These are phyloP conservation scores for Chloropsis cyanopogon DNA, from an alignment of 2,113 vertebrate species.

Conservation along the genomic window DNA sequence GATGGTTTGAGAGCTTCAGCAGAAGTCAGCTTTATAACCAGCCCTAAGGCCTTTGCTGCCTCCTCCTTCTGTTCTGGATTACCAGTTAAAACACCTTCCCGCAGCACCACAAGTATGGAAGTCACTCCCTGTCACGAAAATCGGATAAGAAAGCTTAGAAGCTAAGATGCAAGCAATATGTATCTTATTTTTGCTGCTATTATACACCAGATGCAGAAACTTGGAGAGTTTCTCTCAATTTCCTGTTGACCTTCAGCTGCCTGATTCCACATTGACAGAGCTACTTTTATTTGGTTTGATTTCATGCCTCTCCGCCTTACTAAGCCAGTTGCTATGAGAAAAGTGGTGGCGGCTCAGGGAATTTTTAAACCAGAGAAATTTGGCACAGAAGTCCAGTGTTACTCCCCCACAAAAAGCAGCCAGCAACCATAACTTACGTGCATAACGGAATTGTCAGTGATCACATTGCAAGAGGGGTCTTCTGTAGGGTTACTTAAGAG, in stretches of 20 bases:
- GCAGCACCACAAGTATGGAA: constrained; percentile 92
- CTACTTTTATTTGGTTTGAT: constrained; percentile 39
- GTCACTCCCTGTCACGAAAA: constrained; percentile 86
- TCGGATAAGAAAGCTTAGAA: neutral
- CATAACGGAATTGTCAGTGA: neutral
- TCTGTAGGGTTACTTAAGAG: neutral
- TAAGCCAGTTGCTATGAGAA: constrained; percentile 52
- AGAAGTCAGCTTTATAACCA: constrained; percentile 92
- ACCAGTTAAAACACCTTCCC: constrained; percentile 94
- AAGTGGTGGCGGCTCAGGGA: constrained; percentile 17
- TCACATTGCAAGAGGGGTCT: neutral
- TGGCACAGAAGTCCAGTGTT: constrained; percentile 28
- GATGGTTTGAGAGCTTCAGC: constrained; percentile 93
- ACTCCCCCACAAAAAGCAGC: constrained; percentile 24
- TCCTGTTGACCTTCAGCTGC: constrained; percentile 43
- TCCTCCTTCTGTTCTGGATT: constrained; percentile 97
- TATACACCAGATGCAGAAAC: neutral
- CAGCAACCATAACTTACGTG: neutral
- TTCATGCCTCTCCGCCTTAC: constrained; percentile 25
- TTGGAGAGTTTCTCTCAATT: neutral
- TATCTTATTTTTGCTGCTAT: neutral
- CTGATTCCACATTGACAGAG: constrained; percentile 20
- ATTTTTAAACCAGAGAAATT: constrained; percentile 48
- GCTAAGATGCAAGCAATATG: neutral
- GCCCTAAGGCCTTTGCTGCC: constrained; percentile 90